Base-by-base conservation (phyloP, 2,797 vertebrate genomes). In the Lepilemur ruficaudatus region DNA sequence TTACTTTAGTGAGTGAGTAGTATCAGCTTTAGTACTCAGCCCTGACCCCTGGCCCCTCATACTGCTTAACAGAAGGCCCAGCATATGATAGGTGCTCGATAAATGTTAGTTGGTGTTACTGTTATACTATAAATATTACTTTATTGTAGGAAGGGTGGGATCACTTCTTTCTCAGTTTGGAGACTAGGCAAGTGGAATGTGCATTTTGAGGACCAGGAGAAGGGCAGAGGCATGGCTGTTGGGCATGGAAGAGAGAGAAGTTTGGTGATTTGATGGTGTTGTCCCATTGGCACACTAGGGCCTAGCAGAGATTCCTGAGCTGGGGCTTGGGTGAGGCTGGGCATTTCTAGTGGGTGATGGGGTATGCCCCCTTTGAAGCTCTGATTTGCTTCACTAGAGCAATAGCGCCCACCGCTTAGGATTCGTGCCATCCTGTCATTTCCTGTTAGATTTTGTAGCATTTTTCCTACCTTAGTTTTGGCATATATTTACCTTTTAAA, bases 401-500 rank as follows among this genome's bases (percentile, higher is more conserved):
- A 76, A 0, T n/a, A 41, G 41, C 72, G 35, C 11, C 50, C 35
- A 50, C 30, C 28, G 8, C 22, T 57, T 80, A 46, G 63, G n/a
- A 23, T 80, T 65, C 59, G 18, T 81, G 30, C 67, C 18, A 38
- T 63, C 57, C 70, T 82, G 13, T 46, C 61, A 67, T 92, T 84
- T 87, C 75, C 84, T 92, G 15, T 93, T 93, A 65, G 38, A 61
- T 94, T 96, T 93, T 84, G n/a, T 92, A 52, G 70, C 15, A 11
- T 20, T 43, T 69, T 12, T 93, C 43, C 55, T 95, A 38, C 11
- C 12, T 80, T 81, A 52, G 35, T 18, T 90, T 82, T 84, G 79
- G 43, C 25, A 82, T 79, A 32, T 73, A 91, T 88, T 69, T 92
- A 72, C 32, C 55, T 80, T 93, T 96, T 95, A 96, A 93, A 93